phyloP scores from a whole-genome alignment of 2,113 vertebrate species.

The Ovis canadensis region DNA sequence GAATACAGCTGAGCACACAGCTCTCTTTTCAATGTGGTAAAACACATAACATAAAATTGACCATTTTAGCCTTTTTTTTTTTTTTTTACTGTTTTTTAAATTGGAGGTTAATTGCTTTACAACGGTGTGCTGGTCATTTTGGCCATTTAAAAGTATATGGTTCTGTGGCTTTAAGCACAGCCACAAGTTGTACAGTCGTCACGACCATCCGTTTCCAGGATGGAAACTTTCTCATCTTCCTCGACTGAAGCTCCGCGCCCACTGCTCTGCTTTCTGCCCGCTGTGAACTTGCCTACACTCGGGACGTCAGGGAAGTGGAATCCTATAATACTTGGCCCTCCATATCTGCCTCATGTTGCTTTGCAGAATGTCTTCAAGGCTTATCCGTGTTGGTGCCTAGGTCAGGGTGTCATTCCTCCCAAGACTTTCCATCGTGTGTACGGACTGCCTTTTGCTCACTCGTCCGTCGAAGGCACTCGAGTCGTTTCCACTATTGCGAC shows the following conservation, averaged over 20 bases:
- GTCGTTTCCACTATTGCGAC: neutral
- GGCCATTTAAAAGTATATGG: neutral
- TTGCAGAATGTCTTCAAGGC: neutral
- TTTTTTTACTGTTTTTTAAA: neutral
- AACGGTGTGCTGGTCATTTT: fast-evolving
- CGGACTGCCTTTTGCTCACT: fast-evolving
- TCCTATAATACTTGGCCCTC: fast-evolving
- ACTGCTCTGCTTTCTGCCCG: neutral
- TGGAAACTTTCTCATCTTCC: neutral
- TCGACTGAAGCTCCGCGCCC: neutral
- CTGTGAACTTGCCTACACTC: neutral
- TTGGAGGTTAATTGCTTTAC: neutral
- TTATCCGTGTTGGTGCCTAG: fast-evolving
- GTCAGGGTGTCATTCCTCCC: neutral
- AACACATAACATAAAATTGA: too few relatives aligned
- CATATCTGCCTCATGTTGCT: neutral
- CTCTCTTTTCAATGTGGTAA: neutral
- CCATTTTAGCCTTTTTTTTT: neutral
- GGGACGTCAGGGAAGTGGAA: too few relatives aligned
- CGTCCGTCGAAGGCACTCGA: neutral
- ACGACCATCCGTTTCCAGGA: neutral
- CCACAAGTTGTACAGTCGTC: fast-evolving
- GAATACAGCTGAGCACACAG: neutral
- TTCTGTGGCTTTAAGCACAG: neutral
- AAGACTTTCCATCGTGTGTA: neutral